phyloP scores from a whole-genome alignment of 2,113 vertebrate species.

The Mobula hypostoma region DNA sequence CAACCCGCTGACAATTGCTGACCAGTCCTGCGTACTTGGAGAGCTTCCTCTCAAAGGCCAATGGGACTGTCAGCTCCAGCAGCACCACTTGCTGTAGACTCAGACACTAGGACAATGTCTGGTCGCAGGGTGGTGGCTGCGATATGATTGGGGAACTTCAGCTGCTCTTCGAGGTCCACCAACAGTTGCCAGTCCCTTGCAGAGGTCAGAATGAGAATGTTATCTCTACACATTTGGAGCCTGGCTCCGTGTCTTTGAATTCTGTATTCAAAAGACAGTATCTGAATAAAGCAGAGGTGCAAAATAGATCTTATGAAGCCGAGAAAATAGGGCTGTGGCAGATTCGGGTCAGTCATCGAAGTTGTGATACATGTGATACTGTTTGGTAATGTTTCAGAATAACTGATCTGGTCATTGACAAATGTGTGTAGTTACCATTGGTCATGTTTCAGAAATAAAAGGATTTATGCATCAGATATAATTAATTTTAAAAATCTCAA shows the following conservation, averaged over 20 bases:
- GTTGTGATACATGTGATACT: background rate
- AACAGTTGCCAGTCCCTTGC: no score
- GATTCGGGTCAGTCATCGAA: background rate
- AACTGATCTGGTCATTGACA: background rate
- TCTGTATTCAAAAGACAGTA: background rate
- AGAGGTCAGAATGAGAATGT: background rate
- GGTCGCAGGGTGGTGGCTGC: no score
- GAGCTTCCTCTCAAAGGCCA: no score
- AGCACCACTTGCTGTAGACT: no score
- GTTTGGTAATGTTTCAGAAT: background rate
- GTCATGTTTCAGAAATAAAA: background rate
- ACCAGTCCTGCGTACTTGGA: no score
- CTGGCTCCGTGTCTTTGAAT: background rate
- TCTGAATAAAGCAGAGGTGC: background rate
- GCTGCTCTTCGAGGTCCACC: no score
- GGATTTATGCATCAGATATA: background rate
- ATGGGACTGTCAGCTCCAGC: no score
- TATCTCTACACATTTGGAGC: background rate
- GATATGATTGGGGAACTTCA: no score
- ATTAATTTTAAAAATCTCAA: background rate
- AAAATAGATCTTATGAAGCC: background rate
- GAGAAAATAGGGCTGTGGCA: background rate
- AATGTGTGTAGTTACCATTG: background rate
- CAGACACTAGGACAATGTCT: no score
- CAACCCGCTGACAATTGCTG: no score